Base-by-base conservation (phyloP, 2,888 invertebrate genomes). In the Gastracanthus pulcherrimus region DNA sequence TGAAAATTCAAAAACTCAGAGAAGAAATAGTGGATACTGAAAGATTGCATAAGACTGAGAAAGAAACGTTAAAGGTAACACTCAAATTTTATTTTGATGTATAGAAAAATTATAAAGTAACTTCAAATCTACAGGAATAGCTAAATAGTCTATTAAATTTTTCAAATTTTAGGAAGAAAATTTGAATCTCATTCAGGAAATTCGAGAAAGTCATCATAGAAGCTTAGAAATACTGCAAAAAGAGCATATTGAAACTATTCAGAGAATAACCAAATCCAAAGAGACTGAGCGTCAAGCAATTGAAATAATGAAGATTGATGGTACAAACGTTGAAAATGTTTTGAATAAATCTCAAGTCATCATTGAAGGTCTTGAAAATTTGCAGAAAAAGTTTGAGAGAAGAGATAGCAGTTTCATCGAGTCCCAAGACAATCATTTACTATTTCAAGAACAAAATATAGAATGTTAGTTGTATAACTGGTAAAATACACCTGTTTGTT, bases 251-350 rank as follows among this genome's bases (percentile, higher is more conserved):
- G 88, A 89, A 83, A 88, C 86, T 5, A 88, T 91, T 60, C 87
- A 89, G 80, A 88, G 85, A 70, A 88, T 91, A 84, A 85, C 87
- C 11, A 88, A 85, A 83, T 87, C 89, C 34, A 91, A 90, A 84
- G 86, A 89, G 38, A 71, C 87, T 5, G 91, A 91, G 81, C 85
- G 87, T 78, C 76, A 85, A 72, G 87, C 88, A 23, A 84, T 90
- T 9, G 86, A 88, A 38, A 85, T 86, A 31, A 84, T 90, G 81
- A 86, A 86, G 16, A 83, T 72, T 16, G 87, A 87, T 7, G 89
- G 88, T 69, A 85, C 82, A 75, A 88, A 89, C 83, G 81, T 91
- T 31, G 84, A 85, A 19, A 85, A 88, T 83, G 84, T 90, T 67
- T 84, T 91, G 31, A 82, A 89, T 72, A 89, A 87, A 80, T 87